A percentile compares a stretch with the other conserved stretches of the same genome.
Evolutionary conservation across 2,888 invertebrate genomes (phyloP).

Genomic region (Bursaphelenchus okinawaensis): DNA sequence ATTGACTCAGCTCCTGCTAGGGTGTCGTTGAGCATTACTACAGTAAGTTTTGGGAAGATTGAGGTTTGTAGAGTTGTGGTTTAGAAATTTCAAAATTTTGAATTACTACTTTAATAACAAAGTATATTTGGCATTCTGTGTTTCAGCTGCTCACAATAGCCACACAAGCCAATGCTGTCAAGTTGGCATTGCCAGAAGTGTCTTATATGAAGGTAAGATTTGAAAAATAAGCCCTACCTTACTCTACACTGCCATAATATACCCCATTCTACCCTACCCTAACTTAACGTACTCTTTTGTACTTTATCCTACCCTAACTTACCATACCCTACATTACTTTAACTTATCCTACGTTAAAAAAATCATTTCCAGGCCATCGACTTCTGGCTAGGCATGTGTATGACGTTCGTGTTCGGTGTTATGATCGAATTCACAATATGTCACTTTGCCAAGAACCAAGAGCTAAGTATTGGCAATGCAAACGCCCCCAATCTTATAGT

Average conservation of each 20-base stretch:
- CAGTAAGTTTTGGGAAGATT: too few relatives aligned
- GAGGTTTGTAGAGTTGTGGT: too few relatives aligned
- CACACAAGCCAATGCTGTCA: slow-evolving; percentile 54
- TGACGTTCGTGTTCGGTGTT: slow-evolving; percentile 55
- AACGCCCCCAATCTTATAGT: slow-evolving; percentile 43
- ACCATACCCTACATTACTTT: too few relatives aligned
- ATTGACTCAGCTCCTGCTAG: slow-evolving; percentile 55
- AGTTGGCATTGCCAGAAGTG: slow-evolving; percentile 53
- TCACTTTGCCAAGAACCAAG: slow-evolving; percentile 55
- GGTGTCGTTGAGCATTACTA: slow-evolving; percentile 55
- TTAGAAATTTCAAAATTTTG: too few relatives aligned
- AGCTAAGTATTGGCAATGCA: slow-evolving; percentile 15
- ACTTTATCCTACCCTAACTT: too few relatives aligned
- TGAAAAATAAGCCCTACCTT: too few relatives aligned
- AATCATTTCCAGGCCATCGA: slow-evolving; percentile 58
- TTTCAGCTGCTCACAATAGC: slow-evolving; percentile 28
- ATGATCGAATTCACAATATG: slow-evolving; percentile 57
- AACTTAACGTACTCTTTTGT: too few relatives aligned
- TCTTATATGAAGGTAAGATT: slow-evolving; percentile 48
- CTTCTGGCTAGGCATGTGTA: slow-evolving; percentile 59
- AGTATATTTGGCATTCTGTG: background rate
- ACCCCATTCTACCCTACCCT: too few relatives aligned
- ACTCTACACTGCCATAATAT: too few relatives aligned
- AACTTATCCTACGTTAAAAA: too few relatives aligned
- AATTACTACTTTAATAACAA: slow-evolving; percentile 27